Evolutionary conservation across 2,888 invertebrate species (phyloP), one percentile per base, ranked within the genome.

Genomic region (Deilephila elpenor): DNA sequence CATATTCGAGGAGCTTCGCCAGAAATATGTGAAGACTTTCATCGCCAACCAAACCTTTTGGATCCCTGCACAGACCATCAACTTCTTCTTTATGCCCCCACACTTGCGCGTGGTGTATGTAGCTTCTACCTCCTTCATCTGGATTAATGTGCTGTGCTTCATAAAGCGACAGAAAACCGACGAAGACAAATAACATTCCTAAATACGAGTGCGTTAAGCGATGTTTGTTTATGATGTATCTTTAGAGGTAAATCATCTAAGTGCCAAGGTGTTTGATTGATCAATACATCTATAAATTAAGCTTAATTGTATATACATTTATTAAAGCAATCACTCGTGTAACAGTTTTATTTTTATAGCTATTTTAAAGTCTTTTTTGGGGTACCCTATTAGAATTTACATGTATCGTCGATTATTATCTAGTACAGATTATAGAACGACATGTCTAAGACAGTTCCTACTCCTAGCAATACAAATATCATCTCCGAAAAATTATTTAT

Each of bases 131-230:
- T 97, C 98, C 0, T 97, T 98, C 81, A 88, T 96, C 34, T 98
- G 98, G 98, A 97, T 97, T 74, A 98, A 98, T 84, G 97, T 98
- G 73, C 91, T 98, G 34, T 98, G 98, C 85, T 97, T 96, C 89
- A 96, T 98, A 76, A 98, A 98, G 86, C 91, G 97, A 73, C 96
- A 96, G 75, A 90, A 91, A 76, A 76, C 76, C 1, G 81, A 75
- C 14, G 59, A 7, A 34, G 25, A 73, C 71, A 71, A 76, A 75
- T 67, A 25, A 75, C 7, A 34, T 51, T 14, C 25, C 11, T 60
- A 71, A 14, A 44, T 44, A 44, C 44, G 44, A 71, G n/a, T 17
- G 34, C 29, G 59, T 71, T 59, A 51, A 34, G 1, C 2, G n/a
- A 56, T 7, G 5, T 0, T 19, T n/a, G 56, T 56, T n/a, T n/a